Base-by-base conservation (phyloP, 2,113 vertebrate genomes). In the Oceanodroma tethys region DNA sequence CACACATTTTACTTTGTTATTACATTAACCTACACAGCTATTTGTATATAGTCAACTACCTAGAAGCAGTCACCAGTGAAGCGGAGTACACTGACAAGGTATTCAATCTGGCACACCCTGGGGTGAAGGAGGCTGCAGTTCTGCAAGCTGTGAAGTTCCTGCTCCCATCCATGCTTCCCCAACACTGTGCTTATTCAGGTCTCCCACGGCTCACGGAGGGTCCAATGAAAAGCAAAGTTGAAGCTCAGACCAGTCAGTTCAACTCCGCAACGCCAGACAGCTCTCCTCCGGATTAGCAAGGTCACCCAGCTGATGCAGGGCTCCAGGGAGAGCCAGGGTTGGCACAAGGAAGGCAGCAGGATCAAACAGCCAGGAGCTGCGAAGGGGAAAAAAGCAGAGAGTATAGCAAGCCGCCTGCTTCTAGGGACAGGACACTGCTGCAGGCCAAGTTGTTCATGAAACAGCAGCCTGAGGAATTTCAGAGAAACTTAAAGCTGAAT, bases 261-360 rank as follows among this genome's bases (percentile, higher is more conserved):
- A 45, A 76, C 25, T 22, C 40, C 22, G 60, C 23, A 43, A 18
- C 26, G 42, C 5, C 42, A 58, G 12, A 26, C 10, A 71, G n/a
- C 15, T 78, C 38, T 16, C 26, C 47, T 21, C 3, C 6, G 16
- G 42, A 8, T 42, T 1, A 30, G 47, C 0, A 0, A 81, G 52
- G 22, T 10, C 63, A 34, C 43, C 7, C n/a, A 50, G 55, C 58
- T 22, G 26, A 42, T 3, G 2, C 21, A 65, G 72, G 10, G 20
- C 65, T 30, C 19, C 74, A 40, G 20, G 45, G 18, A 67, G 15
- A 67, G 42, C 10, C 29, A 13, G 50, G n/a, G 13, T 0, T 11
- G 52, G 42, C 67, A 71, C 36, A 25, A 27, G 45, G 36, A 6
- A 67, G 27, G 47, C 74, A 58, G 81, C 48, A 42, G 38, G 25